A percentile compares a stretch with the other conserved stretches of the same genome.
Evolutionary conservation across 2,888 invertebrate genomes (phyloP).

Genomic region (Caprella mutica): DNA sequence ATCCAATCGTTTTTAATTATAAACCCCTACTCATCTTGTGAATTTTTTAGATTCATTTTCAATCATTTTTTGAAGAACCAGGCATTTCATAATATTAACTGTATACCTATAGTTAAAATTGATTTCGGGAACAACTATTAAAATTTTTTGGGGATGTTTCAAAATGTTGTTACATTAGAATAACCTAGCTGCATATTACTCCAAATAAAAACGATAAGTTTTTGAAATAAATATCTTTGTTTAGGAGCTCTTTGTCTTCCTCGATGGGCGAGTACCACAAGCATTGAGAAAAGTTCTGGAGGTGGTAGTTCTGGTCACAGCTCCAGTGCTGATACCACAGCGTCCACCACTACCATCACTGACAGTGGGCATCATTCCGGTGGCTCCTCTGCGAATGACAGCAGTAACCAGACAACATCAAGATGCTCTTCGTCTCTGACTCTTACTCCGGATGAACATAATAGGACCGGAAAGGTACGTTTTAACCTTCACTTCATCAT

Average conservation of each 20-base stretch:
- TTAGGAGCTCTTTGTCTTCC: conserved; percentile 72
- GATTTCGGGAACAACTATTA: no score
- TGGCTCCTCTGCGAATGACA: background rate
- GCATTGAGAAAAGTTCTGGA: conserved; percentile 35
- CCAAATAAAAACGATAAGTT: no score
- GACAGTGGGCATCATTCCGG: background rate
- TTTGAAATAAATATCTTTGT: no score
- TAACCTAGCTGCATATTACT: no score
- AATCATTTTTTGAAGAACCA: no score
- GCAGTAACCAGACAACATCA: conserved; percentile 14
- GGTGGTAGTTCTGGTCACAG: background rate
- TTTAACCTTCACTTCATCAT: background rate
- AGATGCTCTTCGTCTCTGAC: conserved; percentile 30
- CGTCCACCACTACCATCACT: background rate
- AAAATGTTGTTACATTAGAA: no score
- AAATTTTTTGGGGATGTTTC: no score
- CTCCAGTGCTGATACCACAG: conserved; percentile 3
- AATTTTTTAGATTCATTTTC: background rate
- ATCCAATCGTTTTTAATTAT: no score
- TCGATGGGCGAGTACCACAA: conserved; percentile 52
- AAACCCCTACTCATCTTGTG: background rate
- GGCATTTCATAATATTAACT: background rate
- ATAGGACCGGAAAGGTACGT: conserved; percentile 19
- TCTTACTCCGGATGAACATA: conserved; percentile 28
- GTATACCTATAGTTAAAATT: background rate